Evolutionary conservation across 2,888 invertebrate genomes (phyloP), one percentile per base, ranked within the genome.

Genomic region (Criorhina ranunculi): DNA sequence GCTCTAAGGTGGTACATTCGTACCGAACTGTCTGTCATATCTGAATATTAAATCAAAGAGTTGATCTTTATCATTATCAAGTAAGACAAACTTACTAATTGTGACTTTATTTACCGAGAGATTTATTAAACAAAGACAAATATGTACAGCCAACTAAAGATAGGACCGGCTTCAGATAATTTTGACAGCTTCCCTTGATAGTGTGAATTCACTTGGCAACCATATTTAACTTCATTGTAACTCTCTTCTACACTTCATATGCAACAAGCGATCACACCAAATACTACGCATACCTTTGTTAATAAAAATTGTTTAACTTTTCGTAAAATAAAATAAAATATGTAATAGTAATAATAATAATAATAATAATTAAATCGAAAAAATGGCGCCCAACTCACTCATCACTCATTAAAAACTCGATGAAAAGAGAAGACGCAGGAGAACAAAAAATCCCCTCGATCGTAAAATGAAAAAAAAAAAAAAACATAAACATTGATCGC

Each of bases 401-500:
- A 57, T 76, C 64, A 64, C 53, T 35, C 64, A 57, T 76, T 55
- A 57, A 49, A 75, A 67, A 42, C 67, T 59, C 46, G 40, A 37
- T 7, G 15, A 2, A 55, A 57, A 42, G 42, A 42, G 42, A 42
- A 53, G 46, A 59, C 60, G 44, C 35, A 17, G 7, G 12, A 37
- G 11, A 35, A 29, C 33, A 62, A 33, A 67, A 59, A 19, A 42
- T 42, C 51, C 40, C 51, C 35, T 8, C 57, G 35, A 51, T 49
- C 66, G 59, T 59, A 37, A 57, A 62, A 37, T 57, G 9, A 51
- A 19, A 19, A 31, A 46, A 17, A 51, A 66, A 75, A 77, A 49
- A 53, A 60, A 67, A 42, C 59, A 53, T 69, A 77, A 77, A 77
- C 77, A 77, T 77, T 60, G 69, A 69, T 77, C 77, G 59, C 69